Evolutionary conservation across 1,140 invertebrate genomes (phyloP).

Genomic region (Brachionus rotundiformis): DNA sequence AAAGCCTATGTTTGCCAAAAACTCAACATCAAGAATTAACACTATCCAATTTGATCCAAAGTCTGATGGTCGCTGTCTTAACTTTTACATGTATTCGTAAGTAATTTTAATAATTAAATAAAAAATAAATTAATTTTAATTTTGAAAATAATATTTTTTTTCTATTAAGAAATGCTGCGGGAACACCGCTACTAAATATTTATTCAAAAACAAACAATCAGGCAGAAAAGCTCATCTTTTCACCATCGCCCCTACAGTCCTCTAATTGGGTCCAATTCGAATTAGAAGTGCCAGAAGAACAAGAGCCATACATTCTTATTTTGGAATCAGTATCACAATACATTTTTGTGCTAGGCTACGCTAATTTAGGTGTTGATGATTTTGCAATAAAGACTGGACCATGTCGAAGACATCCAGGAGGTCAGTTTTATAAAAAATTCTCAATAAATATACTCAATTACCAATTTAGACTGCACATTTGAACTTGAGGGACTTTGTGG

Average conservation of each 20-base stretch:
- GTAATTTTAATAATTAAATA: neutral
- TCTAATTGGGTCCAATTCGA: conserved; percentile 22
- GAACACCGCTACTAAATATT: neutral
- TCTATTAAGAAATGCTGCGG: conserved; percentile 4
- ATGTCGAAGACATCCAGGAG: conserved; percentile 23
- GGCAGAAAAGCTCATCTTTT: neutral
- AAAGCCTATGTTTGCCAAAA: neutral
- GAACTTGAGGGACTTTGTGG: conserved; percentile 54
- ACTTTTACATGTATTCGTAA: conserved; percentile 42
- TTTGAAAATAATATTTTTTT: neutral
- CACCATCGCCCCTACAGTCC: neutral
- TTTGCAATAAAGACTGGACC: neutral
- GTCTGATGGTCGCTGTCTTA: neutral
- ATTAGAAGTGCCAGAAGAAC: neutral
- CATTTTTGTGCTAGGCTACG: neutral
- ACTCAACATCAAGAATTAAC: conserved; percentile 11
- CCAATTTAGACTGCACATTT: conserved; percentile 55
- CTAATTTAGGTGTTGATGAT: conserved; percentile 50
- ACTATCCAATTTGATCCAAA: conserved; percentile 1
- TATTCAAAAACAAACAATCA: neutral
- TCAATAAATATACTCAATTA: neutral
- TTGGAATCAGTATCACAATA: neutral
- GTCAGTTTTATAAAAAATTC: neutral
- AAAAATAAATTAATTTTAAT: neutral
- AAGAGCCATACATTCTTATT: neutral